Conservation (phyloP, 2,797 vertebrate genomes). For the Alcedo atthis region DNA sequence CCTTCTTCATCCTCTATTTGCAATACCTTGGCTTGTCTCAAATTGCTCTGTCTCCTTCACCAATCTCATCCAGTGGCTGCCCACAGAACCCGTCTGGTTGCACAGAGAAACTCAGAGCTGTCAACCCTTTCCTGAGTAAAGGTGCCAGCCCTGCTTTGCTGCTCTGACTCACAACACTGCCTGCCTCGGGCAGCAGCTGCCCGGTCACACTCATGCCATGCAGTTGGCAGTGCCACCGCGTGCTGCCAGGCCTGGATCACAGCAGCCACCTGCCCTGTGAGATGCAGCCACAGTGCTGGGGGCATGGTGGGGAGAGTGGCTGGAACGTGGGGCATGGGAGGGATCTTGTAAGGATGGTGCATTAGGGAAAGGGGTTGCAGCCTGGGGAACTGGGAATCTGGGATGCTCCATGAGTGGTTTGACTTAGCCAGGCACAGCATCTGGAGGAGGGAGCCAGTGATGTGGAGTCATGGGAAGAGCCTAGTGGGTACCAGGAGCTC, state of each 20-base stretch:
- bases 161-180: conserved; percentile 25
- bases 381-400: neutral
- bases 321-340: neutral
- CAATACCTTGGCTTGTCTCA: neutral
- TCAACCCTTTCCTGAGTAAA: neutral
- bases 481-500: neutral
- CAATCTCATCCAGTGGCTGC: neutral
- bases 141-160: neutral
- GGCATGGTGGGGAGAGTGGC: neutral
- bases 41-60: fast-evolving
- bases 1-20: neutral
- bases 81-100: fast-evolving
- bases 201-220: conserved; percentile 50
- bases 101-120: neutral
- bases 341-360: neutral
- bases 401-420: neutral
- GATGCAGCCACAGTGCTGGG: neutral
- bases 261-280: neutral
- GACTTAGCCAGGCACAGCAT: neutral
- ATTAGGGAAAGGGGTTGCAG: neutral
- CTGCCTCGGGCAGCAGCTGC: conserved; percentile 31
- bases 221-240: neutral
- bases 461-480: neutral
- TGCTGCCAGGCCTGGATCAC: conserved; percentile 34
- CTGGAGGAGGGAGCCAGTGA: neutral